A percentile compares a stretch with the other conserved stretches of the same genome.
Evolutionary conservation across 2,797 vertebrate species (phyloP).

Genomic region (Avahi laniger): DNA sequence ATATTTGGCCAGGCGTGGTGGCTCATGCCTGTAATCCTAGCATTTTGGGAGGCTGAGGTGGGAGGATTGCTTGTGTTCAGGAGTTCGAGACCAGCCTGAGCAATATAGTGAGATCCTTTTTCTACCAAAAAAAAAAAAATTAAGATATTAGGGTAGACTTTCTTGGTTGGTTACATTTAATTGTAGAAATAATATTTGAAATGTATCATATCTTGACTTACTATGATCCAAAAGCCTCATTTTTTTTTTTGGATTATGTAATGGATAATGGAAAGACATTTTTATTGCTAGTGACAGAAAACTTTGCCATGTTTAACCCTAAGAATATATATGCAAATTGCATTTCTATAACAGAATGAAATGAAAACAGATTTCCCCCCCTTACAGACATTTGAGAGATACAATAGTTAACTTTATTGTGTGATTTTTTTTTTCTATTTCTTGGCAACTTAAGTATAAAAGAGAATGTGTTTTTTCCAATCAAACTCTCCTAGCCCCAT

Average conservation of each 20-base stretch:
- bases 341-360: neutral
- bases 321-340: neutral
- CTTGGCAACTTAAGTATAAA: neutral
- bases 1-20: neutral
- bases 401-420: neutral
- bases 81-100: neutral
- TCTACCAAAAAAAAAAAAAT: neutral
- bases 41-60: neutral
- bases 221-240: constrained; percentile 3
- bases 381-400: neutral
- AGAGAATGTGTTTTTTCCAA: constrained; percentile 23
- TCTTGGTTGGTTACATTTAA: neutral
- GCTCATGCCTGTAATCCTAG: neutral
- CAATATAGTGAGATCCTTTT: neutral
- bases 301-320: neutral
- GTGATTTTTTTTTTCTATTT: neutral
- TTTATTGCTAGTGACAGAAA: constrained; percentile 5
- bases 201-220: constrained; percentile 24
- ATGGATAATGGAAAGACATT: constrained; percentile 32
- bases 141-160: constrained; percentile 1
- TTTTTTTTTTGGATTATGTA: neutral
- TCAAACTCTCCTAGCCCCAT: neutral
- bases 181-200: constrained; percentile 45
- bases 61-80: neutral
- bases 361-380: neutral